phyloP scores from a whole-genome alignment of 1,140 invertebrate species.

The Mycetomoellerius zeteki region DNA sequence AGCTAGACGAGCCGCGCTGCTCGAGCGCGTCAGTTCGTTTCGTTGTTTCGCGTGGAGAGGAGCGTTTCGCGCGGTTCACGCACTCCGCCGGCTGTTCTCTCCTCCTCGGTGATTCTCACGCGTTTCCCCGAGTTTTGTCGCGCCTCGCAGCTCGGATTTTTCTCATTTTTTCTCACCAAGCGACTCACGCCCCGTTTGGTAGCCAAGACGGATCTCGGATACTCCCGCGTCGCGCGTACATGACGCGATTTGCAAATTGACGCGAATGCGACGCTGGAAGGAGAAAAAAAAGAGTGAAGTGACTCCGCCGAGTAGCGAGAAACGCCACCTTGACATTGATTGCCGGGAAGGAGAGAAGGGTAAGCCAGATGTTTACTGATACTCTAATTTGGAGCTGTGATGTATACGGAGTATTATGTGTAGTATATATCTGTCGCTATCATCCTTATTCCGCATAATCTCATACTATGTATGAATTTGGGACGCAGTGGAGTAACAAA shows the following conservation, averaged over 20 bases:
- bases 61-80: background rate
- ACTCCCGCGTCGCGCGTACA: background rate
- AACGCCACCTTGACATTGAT: slow-evolving; percentile 20
- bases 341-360: background rate
- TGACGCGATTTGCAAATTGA: slow-evolving; percentile 33
- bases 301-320: background rate
- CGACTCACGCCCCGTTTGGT: slow-evolving; percentile 2
- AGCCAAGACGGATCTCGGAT: background rate
- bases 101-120: background rate
- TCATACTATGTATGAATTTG: background rate
- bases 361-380: slow-evolving; percentile 13
- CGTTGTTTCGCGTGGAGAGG: slow-evolving; percentile 32
- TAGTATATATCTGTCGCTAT: no score
- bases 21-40: slow-evolving; percentile 63
- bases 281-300: background rate
- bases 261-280: slow-evolving; percentile 25
- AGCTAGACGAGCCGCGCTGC: background rate
- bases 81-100: background rate
- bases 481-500: background rate
- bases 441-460: background rate
- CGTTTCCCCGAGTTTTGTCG: background rate
- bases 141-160: background rate
- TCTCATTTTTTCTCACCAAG: background rate
- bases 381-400: background rate
- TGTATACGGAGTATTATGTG: background rate